phyloP scores from a whole-genome alignment of 2,113 vertebrate species.

The Noturus placidus region DNA sequence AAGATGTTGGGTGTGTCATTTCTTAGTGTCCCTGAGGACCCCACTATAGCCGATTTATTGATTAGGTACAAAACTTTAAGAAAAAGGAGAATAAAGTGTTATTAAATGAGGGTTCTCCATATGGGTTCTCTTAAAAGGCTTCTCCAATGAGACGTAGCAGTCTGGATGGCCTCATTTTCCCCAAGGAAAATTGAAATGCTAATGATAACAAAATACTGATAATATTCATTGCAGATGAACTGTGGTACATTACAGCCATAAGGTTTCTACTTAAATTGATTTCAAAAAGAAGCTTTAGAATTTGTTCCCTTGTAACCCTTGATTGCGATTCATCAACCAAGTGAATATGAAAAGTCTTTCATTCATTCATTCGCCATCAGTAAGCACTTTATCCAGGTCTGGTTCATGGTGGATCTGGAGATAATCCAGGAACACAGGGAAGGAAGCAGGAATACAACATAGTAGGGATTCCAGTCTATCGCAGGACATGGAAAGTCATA shows the following conservation, averaged over 20 bases:
- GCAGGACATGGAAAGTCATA: background rate
- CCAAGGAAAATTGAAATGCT: background rate
- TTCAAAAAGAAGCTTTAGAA: background rate
- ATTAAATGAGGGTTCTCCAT: too few relatives aligned
- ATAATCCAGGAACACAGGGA: background rate
- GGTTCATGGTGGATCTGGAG: background rate
- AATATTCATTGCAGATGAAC: background rate
- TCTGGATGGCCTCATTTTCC: background rate
- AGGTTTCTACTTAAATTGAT: background rate
- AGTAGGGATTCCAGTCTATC: background rate
- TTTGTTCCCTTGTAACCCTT: background rate
- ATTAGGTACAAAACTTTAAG: background rate
- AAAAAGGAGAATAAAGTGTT: background rate
- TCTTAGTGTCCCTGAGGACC: background rate
- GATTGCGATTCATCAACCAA: background rate
- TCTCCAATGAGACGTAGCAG: background rate
- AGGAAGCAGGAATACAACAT: background rate
- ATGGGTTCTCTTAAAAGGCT: background rate
- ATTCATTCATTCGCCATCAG: background rate
- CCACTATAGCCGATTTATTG: background rate
- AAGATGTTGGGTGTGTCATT: conserved; percentile 1
- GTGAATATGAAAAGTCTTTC: background rate
- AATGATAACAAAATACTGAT: background rate
- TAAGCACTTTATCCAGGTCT: background rate
- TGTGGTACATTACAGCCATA: background rate